phyloP scores from a whole-genome alignment of 2,888 invertebrate species.

The Phaedon cochleariae region DNA sequence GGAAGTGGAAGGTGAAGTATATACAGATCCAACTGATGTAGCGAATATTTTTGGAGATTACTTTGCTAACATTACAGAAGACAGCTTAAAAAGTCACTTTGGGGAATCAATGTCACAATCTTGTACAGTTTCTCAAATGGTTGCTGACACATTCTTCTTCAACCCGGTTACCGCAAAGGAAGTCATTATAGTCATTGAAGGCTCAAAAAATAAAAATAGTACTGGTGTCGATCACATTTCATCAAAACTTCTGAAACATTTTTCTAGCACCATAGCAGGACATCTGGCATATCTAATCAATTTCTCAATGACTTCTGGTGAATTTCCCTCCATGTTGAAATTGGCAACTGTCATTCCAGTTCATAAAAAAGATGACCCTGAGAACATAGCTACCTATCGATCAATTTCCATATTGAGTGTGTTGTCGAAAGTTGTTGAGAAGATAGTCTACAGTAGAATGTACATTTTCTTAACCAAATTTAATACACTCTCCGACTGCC shows the following conservation, averaged over 20 bases:
- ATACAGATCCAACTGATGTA: not conserved
- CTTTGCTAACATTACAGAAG: not conserved
- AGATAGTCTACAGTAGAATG: not conserved
- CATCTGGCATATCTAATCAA: not conserved
- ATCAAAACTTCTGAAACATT: not conserved
- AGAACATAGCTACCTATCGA: too few relatives aligned
- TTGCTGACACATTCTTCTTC: not conserved
- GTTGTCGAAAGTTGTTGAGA: too few relatives aligned
- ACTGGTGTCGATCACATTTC: not conserved
- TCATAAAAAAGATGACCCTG: too few relatives aligned
- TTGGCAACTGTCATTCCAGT: too few relatives aligned
- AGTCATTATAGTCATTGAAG: not conserved
- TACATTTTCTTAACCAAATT: not conserved
- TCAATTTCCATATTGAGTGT: too few relatives aligned
- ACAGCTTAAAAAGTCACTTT: not conserved
- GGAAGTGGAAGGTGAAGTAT: not conserved
- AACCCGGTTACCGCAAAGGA: not conserved
- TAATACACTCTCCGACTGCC: not conserved
- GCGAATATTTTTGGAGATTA: conserved; percentile 4
- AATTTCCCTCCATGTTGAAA: too few relatives aligned
- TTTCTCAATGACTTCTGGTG: too few relatives aligned
- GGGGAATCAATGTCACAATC: not conserved
- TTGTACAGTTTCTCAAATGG: not conserved
- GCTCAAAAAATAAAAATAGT: not conserved
- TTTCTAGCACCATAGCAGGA: not conserved